phyloP scores from a whole-genome alignment of 2,797 vertebrate genomes.

The Zalophus californianus region DNA sequence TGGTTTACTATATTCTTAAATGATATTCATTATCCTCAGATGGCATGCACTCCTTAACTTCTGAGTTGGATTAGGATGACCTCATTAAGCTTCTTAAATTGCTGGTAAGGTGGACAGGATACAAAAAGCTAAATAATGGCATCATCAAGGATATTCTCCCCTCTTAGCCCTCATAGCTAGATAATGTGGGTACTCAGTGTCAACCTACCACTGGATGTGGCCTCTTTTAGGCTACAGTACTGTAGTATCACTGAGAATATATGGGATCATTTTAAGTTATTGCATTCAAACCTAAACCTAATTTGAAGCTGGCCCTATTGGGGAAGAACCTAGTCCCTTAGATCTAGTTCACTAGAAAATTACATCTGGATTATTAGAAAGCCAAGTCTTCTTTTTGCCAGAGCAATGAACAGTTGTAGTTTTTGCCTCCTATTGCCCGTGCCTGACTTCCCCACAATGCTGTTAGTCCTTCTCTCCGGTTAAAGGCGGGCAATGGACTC shows the following conservation, averaged over 20 bases:
- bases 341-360: not conserved
- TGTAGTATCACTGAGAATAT: not conserved
- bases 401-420: not conserved
- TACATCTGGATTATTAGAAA: not conserved
- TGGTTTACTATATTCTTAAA: not conserved
- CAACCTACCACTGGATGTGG: not conserved
- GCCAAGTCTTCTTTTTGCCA: not conserved
- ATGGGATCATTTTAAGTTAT: not conserved
- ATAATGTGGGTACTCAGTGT: not conserved
- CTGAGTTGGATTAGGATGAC: not conserved
- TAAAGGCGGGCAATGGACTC: not conserved
- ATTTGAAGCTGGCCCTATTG: not conserved
- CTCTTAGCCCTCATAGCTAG: not conserved
- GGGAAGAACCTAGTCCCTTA: not conserved
- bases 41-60: not conserved
- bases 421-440: not conserved
- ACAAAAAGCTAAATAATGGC: not conserved
- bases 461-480: not conserved
- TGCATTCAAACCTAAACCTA: not conserved
- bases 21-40: not conserved
- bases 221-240: not conserved
- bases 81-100: constrained; percentile 4
- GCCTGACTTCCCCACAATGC: not conserved
- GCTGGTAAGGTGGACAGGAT: not conserved
- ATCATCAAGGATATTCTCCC: not conserved